Evolutionary conservation across 2,888 invertebrate genomes (phyloP).

Genomic region (Cephus sareptanus): DNA sequence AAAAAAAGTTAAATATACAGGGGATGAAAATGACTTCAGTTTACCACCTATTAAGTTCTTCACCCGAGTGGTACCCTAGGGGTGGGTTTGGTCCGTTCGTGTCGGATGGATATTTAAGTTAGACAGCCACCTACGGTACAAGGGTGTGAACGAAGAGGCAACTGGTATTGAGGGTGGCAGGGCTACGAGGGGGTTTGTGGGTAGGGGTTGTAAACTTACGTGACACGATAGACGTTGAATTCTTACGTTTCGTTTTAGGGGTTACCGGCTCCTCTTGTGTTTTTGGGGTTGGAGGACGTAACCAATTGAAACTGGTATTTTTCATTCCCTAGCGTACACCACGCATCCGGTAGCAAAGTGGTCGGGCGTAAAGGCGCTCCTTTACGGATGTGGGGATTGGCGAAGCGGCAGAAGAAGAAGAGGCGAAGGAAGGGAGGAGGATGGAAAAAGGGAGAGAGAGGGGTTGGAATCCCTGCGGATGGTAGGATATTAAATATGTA

Average conservation of each 20-base stretch:
- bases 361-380: background rate
- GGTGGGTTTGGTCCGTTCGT: background rate
- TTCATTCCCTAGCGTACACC: background rate
- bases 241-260: background rate
- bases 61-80: background rate
- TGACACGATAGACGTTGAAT: background rate
- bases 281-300: background rate
- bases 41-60: background rate
- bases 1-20: background rate
- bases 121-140: background rate
- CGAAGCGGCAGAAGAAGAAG: background rate
- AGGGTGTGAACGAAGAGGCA: background rate
- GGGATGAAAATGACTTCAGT: background rate
- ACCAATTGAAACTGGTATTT: background rate
- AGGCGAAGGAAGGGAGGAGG: no score
- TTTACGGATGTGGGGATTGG: background rate
- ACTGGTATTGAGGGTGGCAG: background rate
- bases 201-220: background rate
- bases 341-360: background rate
- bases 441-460: background rate
- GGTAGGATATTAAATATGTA: conserved; percentile 32
- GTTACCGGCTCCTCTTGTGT: background rate
- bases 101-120: no score
- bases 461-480: conserved; percentile 21
- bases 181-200: no score